phyloP scores from a whole-genome alignment of 2,888 invertebrate species.

The Drosophila phalerata region DNA sequence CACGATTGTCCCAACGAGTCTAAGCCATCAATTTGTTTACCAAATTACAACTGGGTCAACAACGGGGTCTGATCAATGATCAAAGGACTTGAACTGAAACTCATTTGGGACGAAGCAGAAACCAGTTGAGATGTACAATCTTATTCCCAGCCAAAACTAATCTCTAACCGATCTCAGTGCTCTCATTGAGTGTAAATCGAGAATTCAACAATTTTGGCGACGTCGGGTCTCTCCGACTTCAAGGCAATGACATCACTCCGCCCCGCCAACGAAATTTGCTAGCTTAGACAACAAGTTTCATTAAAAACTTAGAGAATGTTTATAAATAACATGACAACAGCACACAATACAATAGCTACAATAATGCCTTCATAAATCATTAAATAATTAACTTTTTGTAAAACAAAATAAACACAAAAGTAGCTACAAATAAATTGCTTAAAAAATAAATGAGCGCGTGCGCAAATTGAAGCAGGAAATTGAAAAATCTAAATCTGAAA shows the following conservation, averaged over 20 bases:
- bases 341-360: conserved; percentile 26
- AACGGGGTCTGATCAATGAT: conserved; percentile 35
- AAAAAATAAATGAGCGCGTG: conserved; percentile 51
- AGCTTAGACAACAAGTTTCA: conserved; percentile 72
- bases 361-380: conserved; percentile 73
- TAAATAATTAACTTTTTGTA: conserved; percentile 77
- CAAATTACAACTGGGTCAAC: conserved; percentile 60
- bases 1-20: conserved; percentile 49
- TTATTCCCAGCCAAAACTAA: conserved; percentile 13
- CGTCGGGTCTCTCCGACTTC: conserved; percentile 56
- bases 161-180: conserved; percentile 36
- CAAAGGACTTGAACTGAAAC: conserved; percentile 37
- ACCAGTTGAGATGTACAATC: conserved; percentile 45
- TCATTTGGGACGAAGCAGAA: conserved; percentile 24
- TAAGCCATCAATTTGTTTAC: conserved; percentile 22
- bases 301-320: conserved; percentile 69
- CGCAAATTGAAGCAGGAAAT: conserved; percentile 68
- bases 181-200: conserved; percentile 23
- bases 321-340: conserved; percentile 63
- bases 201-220: conserved; percentile 66
- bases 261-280: conserved; percentile 35
- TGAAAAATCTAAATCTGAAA: conserved; percentile 42
- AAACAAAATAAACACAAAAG: conserved; percentile 31
- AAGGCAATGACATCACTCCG: conserved; percentile 61
- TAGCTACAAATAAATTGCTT: conserved; percentile 35